These are phyloP conservation scores for Epizoanthus illoricatus DNA, from an alignment of 92 coral and sea anemone species.

Conservation along the genomic window DNA sequence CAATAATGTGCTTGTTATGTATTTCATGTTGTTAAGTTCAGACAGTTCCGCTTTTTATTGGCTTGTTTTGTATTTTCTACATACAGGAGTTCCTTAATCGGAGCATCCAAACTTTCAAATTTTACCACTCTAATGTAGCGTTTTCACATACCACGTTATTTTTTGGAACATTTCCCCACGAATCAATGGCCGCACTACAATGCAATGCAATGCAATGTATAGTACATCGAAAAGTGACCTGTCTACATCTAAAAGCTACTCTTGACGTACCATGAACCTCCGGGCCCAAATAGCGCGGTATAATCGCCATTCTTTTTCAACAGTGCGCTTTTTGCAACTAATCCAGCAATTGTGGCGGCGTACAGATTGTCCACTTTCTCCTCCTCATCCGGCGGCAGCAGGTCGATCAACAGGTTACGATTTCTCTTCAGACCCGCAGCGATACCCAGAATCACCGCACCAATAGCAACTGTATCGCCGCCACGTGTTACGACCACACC, in stretches of 20 bases:
- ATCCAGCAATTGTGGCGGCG: constrained; percentile 67
- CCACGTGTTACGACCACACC: constrained; percentile 68
- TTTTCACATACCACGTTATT: too few species aligned
- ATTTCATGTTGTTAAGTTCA: too few species aligned
- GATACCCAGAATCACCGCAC: constrained; percentile 71
- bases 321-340: constrained; percentile 46
- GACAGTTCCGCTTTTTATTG: too few species aligned
- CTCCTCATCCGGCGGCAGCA: constrained; percentile 54
- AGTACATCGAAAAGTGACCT: not conserved
- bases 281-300: constrained; percentile 48
- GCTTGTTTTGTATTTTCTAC: too few species aligned
- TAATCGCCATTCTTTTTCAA: constrained; percentile 27
- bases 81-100: too few species aligned
- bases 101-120: too few species aligned
- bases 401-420: constrained; percentile 39
- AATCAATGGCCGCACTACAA: not conserved
- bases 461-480: constrained; percentile 72
- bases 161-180: too few species aligned
- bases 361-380: constrained; percentile 65
- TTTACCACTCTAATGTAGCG: too few species aligned
- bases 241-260: not conserved
- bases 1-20: too few species aligned
- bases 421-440: constrained; percentile 71
- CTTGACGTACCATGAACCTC: constrained; percentile 49
- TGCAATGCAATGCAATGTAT: not conserved